Evolutionary conservation across 1,140 invertebrate genomes (phyloP).

Genomic region (Idris sp.): DNA sequence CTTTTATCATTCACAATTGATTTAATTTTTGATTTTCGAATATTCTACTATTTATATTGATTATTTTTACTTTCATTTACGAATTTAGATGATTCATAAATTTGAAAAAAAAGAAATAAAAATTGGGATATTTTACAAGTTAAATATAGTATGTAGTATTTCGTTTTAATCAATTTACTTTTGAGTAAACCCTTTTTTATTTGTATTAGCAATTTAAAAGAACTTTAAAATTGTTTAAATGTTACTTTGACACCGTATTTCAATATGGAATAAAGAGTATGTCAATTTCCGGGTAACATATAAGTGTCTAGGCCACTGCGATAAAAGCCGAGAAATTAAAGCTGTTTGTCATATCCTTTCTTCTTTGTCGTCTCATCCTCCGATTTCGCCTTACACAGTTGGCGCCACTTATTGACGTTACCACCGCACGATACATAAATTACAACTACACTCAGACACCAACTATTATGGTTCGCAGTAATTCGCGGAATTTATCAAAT

Average conservation of each 20-base stretch:
- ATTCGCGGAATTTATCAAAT: constrained; percentile 60
- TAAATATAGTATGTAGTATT: too few species aligned
- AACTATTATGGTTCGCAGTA: constrained; percentile 44
- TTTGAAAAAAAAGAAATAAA: too few species aligned
- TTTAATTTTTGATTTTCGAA: too few species aligned
- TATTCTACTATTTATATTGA: too few species aligned
- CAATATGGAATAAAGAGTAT: constrained; percentile 31
- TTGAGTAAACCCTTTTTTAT: too few species aligned
- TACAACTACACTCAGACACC: constrained; percentile 30
- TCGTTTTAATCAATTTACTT: too few species aligned
- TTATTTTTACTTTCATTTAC: too few species aligned
- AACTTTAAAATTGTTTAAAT: background rate
- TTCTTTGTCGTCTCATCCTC: constrained; percentile 53
- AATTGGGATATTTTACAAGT: too few species aligned
- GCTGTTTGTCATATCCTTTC: constrained; percentile 56
- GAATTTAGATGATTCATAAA: too few species aligned
- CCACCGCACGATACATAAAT: constrained; percentile 56
- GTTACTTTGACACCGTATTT: constrained; percentile 20
- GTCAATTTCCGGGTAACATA: constrained; percentile 41
- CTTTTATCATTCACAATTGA: too few species aligned
- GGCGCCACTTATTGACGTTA: constrained; percentile 58
- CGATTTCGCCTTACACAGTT: constrained; percentile 47
- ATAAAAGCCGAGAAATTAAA: constrained; percentile 63
- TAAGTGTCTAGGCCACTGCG: constrained; percentile 38
- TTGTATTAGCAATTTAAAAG: background rate